Conservation (phyloP, 2,113 vertebrate genomes). For the Erpornis zantholeuca region DNA sequence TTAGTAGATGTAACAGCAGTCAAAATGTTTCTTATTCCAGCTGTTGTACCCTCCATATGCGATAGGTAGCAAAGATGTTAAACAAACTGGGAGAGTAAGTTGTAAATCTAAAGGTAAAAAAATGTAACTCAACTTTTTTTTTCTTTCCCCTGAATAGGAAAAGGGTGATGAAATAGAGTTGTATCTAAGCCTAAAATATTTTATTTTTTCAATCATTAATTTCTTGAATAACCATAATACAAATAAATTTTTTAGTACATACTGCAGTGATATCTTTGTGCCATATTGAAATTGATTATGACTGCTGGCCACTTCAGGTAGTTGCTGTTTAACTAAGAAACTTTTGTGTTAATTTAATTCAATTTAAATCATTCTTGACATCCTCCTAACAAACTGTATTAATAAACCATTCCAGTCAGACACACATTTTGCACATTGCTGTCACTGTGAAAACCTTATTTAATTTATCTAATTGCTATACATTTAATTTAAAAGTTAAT, state of each 20-base stretch:
- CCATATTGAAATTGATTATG: background rate
- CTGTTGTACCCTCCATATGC: background rate
- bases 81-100: background rate
- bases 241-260: background rate
- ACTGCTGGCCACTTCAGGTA: background rate
- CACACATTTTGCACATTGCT: background rate
- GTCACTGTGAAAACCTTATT: background rate
- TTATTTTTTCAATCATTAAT: background rate
- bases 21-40: background rate
- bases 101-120: background rate
- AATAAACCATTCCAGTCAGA: background rate
- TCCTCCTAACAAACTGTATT: background rate
- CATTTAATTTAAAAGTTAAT: background rate
- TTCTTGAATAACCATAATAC: background rate
- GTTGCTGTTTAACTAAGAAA: background rate
- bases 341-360: background rate
- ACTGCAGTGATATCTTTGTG: background rate
- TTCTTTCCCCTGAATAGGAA: background rate
- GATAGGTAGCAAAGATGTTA: background rate
- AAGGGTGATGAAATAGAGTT: background rate
- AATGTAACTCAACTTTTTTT: background rate
- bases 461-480: background rate
- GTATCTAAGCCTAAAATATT: background rate
- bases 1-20: background rate
- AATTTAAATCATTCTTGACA: background rate